Evolutionary conservation across 2,888 invertebrate species (phyloP).

Genomic region (Melipona bicolor): DNA sequence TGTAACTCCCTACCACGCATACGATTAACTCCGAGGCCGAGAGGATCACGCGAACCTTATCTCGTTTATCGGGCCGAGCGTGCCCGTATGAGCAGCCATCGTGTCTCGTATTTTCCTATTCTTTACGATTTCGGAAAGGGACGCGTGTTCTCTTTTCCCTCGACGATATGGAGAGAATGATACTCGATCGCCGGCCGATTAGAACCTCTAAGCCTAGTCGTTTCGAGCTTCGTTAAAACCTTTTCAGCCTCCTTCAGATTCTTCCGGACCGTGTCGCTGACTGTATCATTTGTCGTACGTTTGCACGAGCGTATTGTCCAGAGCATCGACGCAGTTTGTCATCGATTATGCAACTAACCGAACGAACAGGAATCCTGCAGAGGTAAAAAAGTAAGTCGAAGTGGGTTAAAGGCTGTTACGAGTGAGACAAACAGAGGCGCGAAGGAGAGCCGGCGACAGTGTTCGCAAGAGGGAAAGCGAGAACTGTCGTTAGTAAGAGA

Average conservation of each 20-base stretch:
- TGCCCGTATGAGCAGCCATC: conserved; percentile 53
- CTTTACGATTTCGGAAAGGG: conserved; percentile 41
- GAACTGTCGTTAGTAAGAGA: conserved; percentile 64
- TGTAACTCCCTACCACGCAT: conserved; percentile 57
- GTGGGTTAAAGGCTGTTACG: not conserved
- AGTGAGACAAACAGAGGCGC: not conserved
- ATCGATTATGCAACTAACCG: not conserved
- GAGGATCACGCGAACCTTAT: conserved; percentile 61
- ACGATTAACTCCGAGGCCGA: conserved; percentile 58
- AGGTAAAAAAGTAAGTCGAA: not conserved
- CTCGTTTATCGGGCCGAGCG: conserved; percentile 53
- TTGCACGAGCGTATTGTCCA: not conserved
- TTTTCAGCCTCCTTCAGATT: not conserved
- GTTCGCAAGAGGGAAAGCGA: conserved; percentile 44
- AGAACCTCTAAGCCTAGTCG: conserved; percentile 14
- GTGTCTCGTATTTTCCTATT: conserved; percentile 52
- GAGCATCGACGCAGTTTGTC: not conserved
- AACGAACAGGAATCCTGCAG: not conserved
- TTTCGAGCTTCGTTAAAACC: not conserved
- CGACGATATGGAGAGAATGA: not conserved
- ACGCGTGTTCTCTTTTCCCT: conserved; percentile 6
- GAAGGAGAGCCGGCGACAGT: not conserved
- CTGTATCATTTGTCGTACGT: not conserved
- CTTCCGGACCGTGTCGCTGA: not conserved
- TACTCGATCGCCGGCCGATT: conserved; percentile 12